These are phyloP conservation scores for Sander vitreus DNA, from an alignment of 2,113 vertebrate species.

Conservation along the genomic window DNA sequence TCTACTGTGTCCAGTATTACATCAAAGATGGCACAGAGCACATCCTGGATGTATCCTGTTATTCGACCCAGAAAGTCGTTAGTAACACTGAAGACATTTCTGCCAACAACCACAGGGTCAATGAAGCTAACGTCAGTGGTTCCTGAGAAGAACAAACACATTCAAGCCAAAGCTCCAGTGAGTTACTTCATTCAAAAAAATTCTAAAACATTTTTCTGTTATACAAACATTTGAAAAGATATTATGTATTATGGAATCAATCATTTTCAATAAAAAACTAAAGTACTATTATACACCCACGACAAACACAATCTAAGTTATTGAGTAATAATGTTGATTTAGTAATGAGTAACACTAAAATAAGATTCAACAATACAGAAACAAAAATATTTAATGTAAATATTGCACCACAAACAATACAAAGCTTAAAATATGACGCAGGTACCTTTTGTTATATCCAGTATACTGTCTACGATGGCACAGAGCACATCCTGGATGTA, in stretches of 20 bases:
- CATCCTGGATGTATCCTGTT: constrained; percentile 51
- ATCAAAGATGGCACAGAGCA: constrained; percentile 59
- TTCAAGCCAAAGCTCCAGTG: background rate
- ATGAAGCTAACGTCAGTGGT: constrained; percentile 65
- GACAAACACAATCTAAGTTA: constrained; percentile 1
- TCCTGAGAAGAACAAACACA: constrained; percentile 57
- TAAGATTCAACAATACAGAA: constrained; percentile 4
- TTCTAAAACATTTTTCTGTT: background rate
- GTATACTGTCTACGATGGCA: constrained; percentile 45
- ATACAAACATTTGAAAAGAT: background rate
- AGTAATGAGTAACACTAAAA: background rate
- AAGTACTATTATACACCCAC: background rate
- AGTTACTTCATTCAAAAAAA: constrained; percentile 9
- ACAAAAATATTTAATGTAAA: background rate
- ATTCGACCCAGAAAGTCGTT: constrained; percentile 68
- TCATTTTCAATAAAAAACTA: background rate
- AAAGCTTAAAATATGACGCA: background rate
- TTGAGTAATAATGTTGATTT: constrained; percentile 7
- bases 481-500: constrained; percentile 57
- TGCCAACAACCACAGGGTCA: constrained; percentile 72
- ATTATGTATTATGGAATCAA: background rate
- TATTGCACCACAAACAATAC: background rate
- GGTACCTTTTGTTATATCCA: constrained; percentile 68
- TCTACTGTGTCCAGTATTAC: constrained; percentile 56
- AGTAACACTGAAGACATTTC: constrained; percentile 56